phyloP scores from a whole-genome alignment of 2,113 vertebrate genomes.

The Apaloderma vittatum region DNA sequence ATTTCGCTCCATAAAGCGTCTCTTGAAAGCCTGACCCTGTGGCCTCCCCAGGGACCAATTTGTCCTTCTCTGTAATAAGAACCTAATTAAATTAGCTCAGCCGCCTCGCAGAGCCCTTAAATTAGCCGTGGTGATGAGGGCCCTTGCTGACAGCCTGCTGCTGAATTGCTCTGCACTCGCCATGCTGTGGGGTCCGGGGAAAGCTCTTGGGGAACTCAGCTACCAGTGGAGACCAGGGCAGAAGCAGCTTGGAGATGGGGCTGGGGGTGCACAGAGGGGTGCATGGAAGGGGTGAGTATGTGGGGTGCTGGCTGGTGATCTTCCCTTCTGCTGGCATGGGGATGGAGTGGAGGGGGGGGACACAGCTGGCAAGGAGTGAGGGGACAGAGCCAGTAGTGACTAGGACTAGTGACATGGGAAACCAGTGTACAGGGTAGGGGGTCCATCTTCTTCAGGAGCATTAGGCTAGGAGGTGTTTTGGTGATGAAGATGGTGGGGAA shows the following conservation, averaged over 20 bases:
- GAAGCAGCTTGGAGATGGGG: not conserved
- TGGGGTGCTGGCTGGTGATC: not conserved
- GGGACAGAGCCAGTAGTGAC: not conserved
- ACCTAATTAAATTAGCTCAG: conserved; percentile 73
- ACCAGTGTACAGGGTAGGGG: not conserved
- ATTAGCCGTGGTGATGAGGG: conserved; percentile 15
- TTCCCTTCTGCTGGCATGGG: not conserved
- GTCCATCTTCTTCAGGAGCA: not conserved
- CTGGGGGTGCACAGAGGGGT: not conserved
- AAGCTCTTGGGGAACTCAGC: not conserved
- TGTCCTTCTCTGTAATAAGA: conserved; percentile 63
- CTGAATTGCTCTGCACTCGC: not conserved
- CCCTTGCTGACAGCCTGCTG: conserved; percentile 4
- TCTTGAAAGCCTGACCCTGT: conserved; percentile 18
- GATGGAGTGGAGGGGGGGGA: too few species aligned
- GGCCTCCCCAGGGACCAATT: conserved; percentile 16
- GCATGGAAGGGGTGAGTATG: fast-evolving
- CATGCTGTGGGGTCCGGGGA: not conserved
- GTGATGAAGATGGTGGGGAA: not conserved
- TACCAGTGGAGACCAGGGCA: not conserved
- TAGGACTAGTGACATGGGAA: not conserved
- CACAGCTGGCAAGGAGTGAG: not conserved
- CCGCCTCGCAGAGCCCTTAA: conserved; percentile 10
- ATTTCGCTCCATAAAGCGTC: conserved; percentile 24
- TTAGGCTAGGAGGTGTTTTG: not conserved